Conservation (phyloP, 1,140 invertebrate genomes). For the Aphis craccivora region DNA sequence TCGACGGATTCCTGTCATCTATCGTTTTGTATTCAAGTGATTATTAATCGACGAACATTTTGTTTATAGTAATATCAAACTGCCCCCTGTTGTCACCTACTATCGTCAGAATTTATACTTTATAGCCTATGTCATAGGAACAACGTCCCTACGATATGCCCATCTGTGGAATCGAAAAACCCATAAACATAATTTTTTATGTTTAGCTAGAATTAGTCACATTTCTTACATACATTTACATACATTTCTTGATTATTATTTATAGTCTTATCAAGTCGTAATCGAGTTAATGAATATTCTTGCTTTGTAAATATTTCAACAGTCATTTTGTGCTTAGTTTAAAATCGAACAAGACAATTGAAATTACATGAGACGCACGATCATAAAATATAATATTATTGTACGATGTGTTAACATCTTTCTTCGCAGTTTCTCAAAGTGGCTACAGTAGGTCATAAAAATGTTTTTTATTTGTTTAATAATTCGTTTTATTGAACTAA, state of each 20-base stretch:
- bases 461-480: background rate
- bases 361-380: background rate
- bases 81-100: background rate
- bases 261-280: background rate
- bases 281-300: background rate
- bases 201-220: background rate
- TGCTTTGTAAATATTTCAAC: background rate
- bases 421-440: background rate
- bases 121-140: background rate
- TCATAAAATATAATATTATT: background rate
- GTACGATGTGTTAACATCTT: background rate
- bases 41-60: slow-evolving; percentile 45
- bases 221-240: no score
- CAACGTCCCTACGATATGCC: background rate
- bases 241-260: background rate
- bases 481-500: background rate
- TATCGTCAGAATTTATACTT: background rate
- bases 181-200: background rate
- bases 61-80: background rate
- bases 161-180: background rate
- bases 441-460: background rate
- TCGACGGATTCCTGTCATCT: slow-evolving; percentile 12
- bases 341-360: background rate
- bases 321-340: background rate
- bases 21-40: slow-evolving; percentile 21